A percentile compares a stretch with the other conserved stretches of the same genome.
Evolutionary conservation across 1,140 invertebrate species (phyloP).

Genomic region (Chrysomallon squamiferum): DNA sequence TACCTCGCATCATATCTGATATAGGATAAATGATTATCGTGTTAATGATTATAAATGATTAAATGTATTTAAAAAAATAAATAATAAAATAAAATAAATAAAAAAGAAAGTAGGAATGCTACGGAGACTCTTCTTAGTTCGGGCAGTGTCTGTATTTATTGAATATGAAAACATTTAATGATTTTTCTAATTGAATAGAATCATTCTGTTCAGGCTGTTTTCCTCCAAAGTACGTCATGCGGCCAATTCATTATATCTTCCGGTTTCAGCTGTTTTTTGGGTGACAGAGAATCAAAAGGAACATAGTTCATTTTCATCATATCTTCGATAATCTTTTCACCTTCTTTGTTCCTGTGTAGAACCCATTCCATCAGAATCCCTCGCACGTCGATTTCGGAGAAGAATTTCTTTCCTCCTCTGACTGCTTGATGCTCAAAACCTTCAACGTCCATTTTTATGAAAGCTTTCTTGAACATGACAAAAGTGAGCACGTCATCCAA

Average conservation of each 20-base stretch:
- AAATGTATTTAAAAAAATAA: no score
- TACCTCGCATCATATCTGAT: no score
- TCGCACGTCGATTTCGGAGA: conserved; percentile 31
- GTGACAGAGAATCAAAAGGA: no score
- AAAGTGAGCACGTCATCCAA: conserved; percentile 35
- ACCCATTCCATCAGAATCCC: conserved; percentile 55
- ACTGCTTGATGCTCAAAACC: conserved; percentile 43
- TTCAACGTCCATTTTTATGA: conserved; percentile 42
- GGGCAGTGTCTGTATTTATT: no score
- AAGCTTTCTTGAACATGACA: conserved; percentile 17
- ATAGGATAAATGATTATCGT: no score
- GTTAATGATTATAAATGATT: no score
- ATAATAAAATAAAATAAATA: no score
- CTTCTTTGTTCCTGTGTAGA: conserved; percentile 14
- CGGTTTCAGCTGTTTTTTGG: neutral
- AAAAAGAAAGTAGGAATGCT: no score
- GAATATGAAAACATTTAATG: no score
- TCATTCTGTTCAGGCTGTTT: no score
- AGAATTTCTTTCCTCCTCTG: conserved; percentile 26
- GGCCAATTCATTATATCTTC: neutral
- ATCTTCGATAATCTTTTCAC: neutral
- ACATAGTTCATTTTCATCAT: neutral
- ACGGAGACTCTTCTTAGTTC: no score
- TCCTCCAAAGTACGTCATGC: neutral
- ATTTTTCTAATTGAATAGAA: no score